These are phyloP conservation scores for Callaeas wilsoni DNA, from an alignment of 2,113 vertebrate genomes.

Conservation along the genomic window DNA sequence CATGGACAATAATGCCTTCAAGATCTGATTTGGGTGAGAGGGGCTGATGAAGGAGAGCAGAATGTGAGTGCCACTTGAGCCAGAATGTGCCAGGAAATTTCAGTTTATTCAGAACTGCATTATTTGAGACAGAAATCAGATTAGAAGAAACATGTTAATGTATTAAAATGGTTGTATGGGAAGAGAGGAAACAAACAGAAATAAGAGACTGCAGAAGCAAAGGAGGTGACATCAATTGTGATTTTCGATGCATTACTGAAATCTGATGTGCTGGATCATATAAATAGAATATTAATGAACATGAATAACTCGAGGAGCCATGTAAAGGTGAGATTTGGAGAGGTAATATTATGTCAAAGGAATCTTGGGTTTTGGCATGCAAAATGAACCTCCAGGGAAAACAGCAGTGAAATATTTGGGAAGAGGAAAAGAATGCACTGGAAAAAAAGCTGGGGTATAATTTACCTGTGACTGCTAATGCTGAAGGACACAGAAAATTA, in stretches of 20 bases:
- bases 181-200: background rate
- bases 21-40: background rate
- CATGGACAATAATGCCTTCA: background rate
- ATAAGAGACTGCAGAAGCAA: background rate
- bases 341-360: background rate
- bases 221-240: background rate
- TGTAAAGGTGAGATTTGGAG: background rate
- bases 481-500: background rate
- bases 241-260: background rate
- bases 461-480: background rate
- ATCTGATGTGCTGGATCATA: background rate
- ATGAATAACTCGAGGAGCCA: background rate
- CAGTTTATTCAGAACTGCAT: background rate
- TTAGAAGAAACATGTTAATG: background rate
- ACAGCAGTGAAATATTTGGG: background rate
- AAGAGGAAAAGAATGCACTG: background rate
- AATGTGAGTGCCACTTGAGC: background rate
- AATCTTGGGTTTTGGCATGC: background rate
- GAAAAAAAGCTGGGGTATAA: background rate
- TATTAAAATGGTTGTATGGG: background rate
- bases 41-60: background rate
- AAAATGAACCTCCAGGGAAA: background rate
- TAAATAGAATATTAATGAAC: background rate
- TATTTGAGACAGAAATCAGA: background rate
- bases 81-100: background rate